These are phyloP conservation scores for Pseudomyrmex cubaensis DNA, from an alignment of 1,140 invertebrate species.

Conservation along the genomic window DNA sequence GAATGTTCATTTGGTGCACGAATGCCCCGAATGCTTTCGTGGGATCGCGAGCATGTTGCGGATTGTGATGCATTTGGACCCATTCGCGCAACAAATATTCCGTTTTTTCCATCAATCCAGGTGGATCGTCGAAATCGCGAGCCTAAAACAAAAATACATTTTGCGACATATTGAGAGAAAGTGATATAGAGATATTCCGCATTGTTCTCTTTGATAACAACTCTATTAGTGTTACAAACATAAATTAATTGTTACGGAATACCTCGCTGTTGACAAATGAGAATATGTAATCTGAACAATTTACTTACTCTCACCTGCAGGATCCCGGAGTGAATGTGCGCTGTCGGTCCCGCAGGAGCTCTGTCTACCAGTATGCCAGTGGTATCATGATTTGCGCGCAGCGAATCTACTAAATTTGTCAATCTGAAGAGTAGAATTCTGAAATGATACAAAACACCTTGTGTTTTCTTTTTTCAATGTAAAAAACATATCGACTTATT, in stretches of 20 bases:
- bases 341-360: constrained; percentile 90
- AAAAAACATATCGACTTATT: not conserved
- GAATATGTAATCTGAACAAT: constrained; percentile 47
- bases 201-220: not conserved
- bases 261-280: too few relatives aligned
- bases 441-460: not conserved
- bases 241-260: too few relatives aligned
- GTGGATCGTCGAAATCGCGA: constrained; percentile 96
- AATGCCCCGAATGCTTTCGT: constrained; percentile 97
- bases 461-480: not conserved
- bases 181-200: constrained; percentile 19
- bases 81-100: constrained; percentile 97
- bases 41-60: constrained; percentile 92
- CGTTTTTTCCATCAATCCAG: constrained; percentile 97
- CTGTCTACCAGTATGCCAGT: constrained; percentile 89
- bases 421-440: constrained; percentile 86
- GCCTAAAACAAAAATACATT: constrained; percentile 86
- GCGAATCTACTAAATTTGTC: constrained; percentile 90
- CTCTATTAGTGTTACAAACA: constrained; percentile 1
- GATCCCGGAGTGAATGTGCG: constrained; percentile 97
- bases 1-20: constrained; percentile 98
- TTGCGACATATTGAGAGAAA: not conserved
- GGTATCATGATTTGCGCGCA: constrained; percentile 90
- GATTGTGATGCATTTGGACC: constrained; percentile 95
- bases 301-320: constrained; percentile 89